Conservation (phyloP, 2,797 vertebrate species). For the Uromys caudimaculatus region DNA sequence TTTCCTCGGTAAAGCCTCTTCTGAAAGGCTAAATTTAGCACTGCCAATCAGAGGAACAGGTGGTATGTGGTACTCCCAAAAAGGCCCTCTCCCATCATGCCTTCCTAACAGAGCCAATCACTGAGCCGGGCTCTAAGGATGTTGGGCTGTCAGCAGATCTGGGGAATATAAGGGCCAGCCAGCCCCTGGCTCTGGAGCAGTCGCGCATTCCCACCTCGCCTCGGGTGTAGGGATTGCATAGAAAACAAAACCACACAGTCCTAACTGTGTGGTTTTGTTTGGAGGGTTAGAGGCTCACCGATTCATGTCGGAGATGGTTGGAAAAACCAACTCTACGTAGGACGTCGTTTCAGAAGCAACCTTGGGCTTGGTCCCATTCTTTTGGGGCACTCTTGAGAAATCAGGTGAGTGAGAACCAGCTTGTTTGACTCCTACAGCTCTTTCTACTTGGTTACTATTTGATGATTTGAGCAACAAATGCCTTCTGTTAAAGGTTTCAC, state of each 20-base stretch:
- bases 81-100: conserved; percentile 87
- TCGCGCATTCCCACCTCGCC: conserved; percentile 99
- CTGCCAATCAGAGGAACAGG: conserved; percentile 87
- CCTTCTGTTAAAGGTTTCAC: conserved; percentile 8
- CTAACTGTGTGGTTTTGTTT: conserved; percentile 94
- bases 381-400: conserved; percentile 93
- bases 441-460: not conserved
- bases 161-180: conserved; percentile 90
- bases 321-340: conserved; percentile 92
- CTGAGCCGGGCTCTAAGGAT: conserved; percentile 77
- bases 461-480: not conserved
- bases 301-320: conserved; percentile 95
- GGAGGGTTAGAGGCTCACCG: conserved; percentile 92
- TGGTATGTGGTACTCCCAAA: conserved; percentile 88
- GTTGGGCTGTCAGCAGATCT: conserved; percentile 88
- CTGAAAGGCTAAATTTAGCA: conserved; percentile 85
- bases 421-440: conserved; percentile 46
- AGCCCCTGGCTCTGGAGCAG: conserved; percentile 95
- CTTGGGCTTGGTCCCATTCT: conserved; percentile 94
- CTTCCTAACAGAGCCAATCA: conserved; percentile 88
- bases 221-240: conserved; percentile 99
- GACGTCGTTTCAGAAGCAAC: conserved; percentile 91
- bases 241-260: conserved; percentile 96
- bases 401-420: conserved; percentile 95
- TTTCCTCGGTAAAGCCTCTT: conserved; percentile 81